Conservation (phyloP, 2,888 invertebrate genomes). For the Drosophila lacicola region DNA sequence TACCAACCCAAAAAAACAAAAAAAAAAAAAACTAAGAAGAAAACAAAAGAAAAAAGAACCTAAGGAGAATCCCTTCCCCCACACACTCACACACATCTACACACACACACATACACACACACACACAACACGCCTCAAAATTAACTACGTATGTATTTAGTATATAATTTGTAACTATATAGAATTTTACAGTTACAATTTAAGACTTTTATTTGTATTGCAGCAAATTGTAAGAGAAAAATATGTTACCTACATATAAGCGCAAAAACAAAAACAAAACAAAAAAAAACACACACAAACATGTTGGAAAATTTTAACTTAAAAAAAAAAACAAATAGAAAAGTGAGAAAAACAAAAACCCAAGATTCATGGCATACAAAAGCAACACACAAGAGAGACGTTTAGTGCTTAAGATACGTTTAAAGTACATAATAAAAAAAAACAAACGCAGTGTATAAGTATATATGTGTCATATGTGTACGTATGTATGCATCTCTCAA, state of each 20-base stretch:
- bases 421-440: conserved; percentile 73
- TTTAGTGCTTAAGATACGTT: conserved; percentile 71
- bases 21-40: conserved; percentile 21
- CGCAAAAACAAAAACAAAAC: conserved; percentile 67
- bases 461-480: conserved; percentile 20
- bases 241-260: conserved; percentile 80
- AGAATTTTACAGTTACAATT: conserved; percentile 77
- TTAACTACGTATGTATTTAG: conserved; percentile 75
- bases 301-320: conserved; percentile 79
- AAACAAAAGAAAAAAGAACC: conserved; percentile 30
- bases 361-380: conserved; percentile 62
- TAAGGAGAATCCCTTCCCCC: conserved; percentile 33
- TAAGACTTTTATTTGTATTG: conserved; percentile 80
- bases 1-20: conserved; percentile 40
- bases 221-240: conserved; percentile 74
- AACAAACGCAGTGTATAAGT: conserved; percentile 55
- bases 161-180: conserved; percentile 78
- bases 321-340: conserved; percentile 33
- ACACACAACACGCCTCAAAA: conserved; percentile 76
- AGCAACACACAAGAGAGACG: conserved; percentile 62
- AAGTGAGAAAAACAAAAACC: conserved; percentile 17
- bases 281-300: conserved; percentile 50
- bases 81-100: conserved; percentile 25
- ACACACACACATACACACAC: conserved; percentile 35
- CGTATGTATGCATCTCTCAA: background rate